phyloP scores from a whole-genome alignment of 2,888 invertebrate genomes.

The Melikaiella ostensackeni region DNA sequence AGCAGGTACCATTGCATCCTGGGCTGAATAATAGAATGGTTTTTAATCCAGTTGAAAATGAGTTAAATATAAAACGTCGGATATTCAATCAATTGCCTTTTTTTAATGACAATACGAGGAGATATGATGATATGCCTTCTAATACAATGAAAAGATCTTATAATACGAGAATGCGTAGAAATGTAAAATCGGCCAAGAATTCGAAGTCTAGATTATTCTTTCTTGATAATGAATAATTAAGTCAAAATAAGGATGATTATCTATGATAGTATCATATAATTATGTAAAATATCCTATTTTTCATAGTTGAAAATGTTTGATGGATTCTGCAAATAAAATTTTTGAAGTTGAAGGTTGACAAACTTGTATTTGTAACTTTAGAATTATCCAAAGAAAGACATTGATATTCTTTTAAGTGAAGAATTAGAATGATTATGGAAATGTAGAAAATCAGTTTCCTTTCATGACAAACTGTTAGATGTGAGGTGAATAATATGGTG shows the following conservation, averaged over 20 bases:
- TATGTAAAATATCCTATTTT: background rate
- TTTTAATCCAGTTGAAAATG: background rate
- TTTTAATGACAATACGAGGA: background rate
- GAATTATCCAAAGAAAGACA: too few relatives aligned
- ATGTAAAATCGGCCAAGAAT: background rate
- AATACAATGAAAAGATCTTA: background rate
- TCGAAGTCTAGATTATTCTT: background rate
- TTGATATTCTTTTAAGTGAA: background rate
- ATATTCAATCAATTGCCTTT: background rate
- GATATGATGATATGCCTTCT: background rate
- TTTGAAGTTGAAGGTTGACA: background rate
- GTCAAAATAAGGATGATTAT: background rate
- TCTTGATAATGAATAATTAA: background rate
- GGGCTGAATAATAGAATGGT: background rate
- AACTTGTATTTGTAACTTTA: background rate
- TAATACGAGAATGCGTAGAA: slow-evolving; percentile 10
- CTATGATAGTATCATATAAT: too few relatives aligned
- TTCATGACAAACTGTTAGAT: background rate
- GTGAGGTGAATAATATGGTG: background rate
- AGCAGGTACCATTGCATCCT: background rate
- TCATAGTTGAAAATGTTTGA: background rate
- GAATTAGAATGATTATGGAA: background rate
- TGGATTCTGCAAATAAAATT: background rate
- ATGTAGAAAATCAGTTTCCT: background rate
- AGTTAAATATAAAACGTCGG: background rate